phyloP scores from a whole-genome alignment of 2,888 invertebrate species.

The Mechanitis messenoides region DNA sequence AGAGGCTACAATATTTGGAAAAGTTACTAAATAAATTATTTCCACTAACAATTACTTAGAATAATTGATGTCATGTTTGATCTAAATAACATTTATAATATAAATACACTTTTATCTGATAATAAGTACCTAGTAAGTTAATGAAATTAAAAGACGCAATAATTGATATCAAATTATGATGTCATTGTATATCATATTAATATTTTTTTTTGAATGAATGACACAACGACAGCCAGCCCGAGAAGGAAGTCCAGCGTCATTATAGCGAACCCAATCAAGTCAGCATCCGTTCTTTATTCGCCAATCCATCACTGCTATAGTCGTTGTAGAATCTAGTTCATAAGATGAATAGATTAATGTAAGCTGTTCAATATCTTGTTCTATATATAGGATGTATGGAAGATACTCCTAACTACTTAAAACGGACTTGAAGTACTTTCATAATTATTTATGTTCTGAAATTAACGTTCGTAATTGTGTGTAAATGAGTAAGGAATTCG shows the following conservation, averaged over 20 bases:
- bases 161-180: too few relatives aligned
- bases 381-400: not conserved
- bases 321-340: conserved; percentile 13
- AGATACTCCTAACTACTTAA: not conserved
- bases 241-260: conserved; percentile 33
- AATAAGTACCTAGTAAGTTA: too few relatives aligned
- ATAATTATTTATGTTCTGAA: conserved; percentile 6
- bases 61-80: too few relatives aligned
- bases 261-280: conserved; percentile 30
- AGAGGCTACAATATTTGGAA: not conserved
- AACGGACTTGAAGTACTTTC: not conserved
- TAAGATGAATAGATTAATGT: conserved; percentile 7
- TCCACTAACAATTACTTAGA: too few relatives aligned
- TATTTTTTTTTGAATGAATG: too few relatives aligned
- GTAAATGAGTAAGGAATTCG: conserved; percentile 26
- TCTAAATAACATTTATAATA: too few relatives aligned
- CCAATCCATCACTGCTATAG: conserved; percentile 52
- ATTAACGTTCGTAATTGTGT: conserved; percentile 16
- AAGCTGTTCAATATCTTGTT: not conserved
- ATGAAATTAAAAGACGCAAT: too few relatives aligned
- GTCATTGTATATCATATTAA: too few relatives aligned
- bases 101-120: too few relatives aligned
- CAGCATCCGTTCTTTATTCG: conserved; percentile 45
- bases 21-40: not conserved
- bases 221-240: not conserved